Base-by-base conservation (phyloP, 2,113 vertebrate species). In the Propithecus coquereli region DNA sequence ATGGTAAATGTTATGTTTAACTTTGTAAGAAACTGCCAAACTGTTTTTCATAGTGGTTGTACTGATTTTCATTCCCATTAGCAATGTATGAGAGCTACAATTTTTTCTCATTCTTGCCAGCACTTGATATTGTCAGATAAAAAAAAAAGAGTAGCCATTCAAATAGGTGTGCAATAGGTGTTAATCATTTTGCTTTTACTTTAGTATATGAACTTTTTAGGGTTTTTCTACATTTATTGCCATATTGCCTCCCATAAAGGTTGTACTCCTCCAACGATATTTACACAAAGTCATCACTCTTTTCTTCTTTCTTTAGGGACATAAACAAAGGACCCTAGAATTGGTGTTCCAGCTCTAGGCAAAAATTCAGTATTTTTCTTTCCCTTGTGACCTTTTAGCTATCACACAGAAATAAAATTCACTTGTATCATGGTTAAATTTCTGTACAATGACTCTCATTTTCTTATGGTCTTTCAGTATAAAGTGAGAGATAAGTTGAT, bases 131-230 rank as follows among this genome's bases (percentile, higher is more conserved):
- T 57, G n/a, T 83, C 9, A 43, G n/a, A 81, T 76, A 22, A 23
- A 52, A n/a, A 52, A 59, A 79, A 32, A 43, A 43, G 40, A 80
- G 47, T 61, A 94, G 30, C 25, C 22, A 52, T 77, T 87, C 52
- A 88, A 52, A 63, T 59, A 73, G 32, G 2, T 37, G 13, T 74
- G 5, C 71, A 65, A 37, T 74, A 23, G 57, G 59, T 61, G 9
- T 82, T 87, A 76, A 50, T 70, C 65, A 54, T 65, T 96, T 88
- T 94, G 45, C 17, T 84, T 89, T 93, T 82, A 90, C 61, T 77
- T 85, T 82, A 40, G 47, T 23, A 8, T 45, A 47, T 73, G 23
- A 5, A 52, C 43, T 57, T 90, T 92, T 80, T 57, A 12, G 43
- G 1, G 16, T 70, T 88, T 50, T 91, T 87, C 61, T 79, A 61